Evolutionary conservation across 2,113 vertebrate genomes (phyloP), one percentile per base, ranked within the genome.

Genomic region (Mixornis gularis): DNA sequence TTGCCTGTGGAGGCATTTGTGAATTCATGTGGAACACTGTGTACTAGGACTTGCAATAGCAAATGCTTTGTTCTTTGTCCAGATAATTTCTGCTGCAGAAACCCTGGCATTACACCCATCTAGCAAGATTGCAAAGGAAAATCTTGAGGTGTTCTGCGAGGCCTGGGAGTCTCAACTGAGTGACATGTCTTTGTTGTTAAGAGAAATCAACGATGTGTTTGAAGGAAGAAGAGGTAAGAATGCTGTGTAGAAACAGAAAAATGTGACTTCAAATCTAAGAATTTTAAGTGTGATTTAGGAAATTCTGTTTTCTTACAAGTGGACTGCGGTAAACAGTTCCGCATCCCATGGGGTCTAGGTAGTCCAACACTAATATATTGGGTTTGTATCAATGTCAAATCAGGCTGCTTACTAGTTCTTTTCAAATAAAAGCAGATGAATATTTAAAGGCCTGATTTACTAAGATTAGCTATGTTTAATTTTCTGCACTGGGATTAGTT

Each of bases 41-140:
- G 64, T 88, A 17, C 25, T 38, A 34, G 73, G 85, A 66, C 51
- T 91, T 59, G 7, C 4, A 59, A n/a, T 17, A 71, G 29, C 34
- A 63, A 72, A 41, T 7, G 8, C 18, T 93, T 87, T 94, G 49
- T 96, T 51, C 96, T 95, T 77, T 85, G 48, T 95, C 83, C 93
- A 99, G 99, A 99, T 99, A 89, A 98, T 99, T 96, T 99, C 99
- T 17, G 99, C 99, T 51, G 98, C 99, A 62, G 99, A 99, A 97
- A 99, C 99, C 5, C 70, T 99, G 94, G 98, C 99, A 26, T 97
- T 99, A 16, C 99, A 99, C 96, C 99, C 99, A 13, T 99, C 99
- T 90, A 99, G 99, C 95, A 99, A 99, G 97, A 99, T 99, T 48
- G 99, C 99, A 41, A 99, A 99, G 97, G 99, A 99, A 97, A 99